Conservation (phyloP, 2,888 invertebrate genomes). For the Leucophenga montana region DNA sequence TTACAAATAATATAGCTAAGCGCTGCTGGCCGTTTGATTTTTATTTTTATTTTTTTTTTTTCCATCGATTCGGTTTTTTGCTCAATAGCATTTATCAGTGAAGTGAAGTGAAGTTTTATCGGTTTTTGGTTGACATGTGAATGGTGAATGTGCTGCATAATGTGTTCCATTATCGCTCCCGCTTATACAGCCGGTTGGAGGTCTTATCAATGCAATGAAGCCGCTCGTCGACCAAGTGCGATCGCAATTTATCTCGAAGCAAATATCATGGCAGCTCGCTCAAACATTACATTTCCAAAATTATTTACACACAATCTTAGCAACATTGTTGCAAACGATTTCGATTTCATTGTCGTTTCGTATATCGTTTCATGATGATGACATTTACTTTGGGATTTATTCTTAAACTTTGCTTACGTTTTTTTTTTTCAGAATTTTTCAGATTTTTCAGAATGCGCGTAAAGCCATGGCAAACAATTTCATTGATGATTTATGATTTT, state of each 20-base stretch:
- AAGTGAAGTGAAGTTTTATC: slow-evolving; percentile 42
- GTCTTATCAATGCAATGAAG: slow-evolving; percentile 21
- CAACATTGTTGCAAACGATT: slow-evolving; percentile 61
- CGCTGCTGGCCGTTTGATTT: slow-evolving; percentile 12
- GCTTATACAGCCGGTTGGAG: slow-evolving; percentile 49
- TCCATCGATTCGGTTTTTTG: slow-evolving; percentile 14
- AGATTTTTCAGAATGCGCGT: neutral
- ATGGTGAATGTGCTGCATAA: slow-evolving; percentile 9
- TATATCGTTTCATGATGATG: slow-evolving; percentile 30
- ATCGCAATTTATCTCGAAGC: slow-evolving; percentile 52
- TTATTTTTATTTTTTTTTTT: slow-evolving; percentile 15
- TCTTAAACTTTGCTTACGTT: slow-evolving; percentile 37
- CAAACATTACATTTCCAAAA: slow-evolving; percentile 60
- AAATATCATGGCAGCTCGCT: slow-evolving; percentile 49
- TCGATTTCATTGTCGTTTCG: slow-evolving; percentile 39
- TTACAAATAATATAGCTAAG: neutral
- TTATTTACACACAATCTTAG: slow-evolving; percentile 61
- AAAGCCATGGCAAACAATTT: slow-evolving; percentile 42
- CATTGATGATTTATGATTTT: slow-evolving; percentile 52
- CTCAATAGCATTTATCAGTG: slow-evolving; percentile 56
- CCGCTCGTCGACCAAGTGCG: slow-evolving; percentile 31
- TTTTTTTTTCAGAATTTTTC: slow-evolving; percentile 11
- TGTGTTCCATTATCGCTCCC: slow-evolving; percentile 42
- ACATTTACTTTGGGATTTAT: slow-evolving; percentile 35
- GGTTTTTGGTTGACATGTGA: slow-evolving; percentile 31